These are phyloP conservation scores for Tragelaphus buxtoni DNA, from an alignment of 2,113 vertebrate genomes.

Conservation along the genomic window DNA sequence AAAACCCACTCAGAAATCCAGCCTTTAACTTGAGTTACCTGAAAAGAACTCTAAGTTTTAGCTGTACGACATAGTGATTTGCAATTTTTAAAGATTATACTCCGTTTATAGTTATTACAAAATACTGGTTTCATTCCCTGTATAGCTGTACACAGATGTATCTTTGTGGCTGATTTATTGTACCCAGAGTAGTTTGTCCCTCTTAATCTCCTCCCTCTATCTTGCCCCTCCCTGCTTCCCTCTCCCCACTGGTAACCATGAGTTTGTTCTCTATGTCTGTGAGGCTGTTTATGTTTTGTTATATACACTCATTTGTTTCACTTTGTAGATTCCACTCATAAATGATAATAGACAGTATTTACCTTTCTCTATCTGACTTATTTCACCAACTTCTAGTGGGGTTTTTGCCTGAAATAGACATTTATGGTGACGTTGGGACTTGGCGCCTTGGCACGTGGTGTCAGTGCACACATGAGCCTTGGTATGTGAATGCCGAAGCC, in stretches of 20 bases:
- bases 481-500: background rate
- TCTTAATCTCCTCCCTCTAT: background rate
- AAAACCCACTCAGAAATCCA: background rate
- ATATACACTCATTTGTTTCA: background rate
- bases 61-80: background rate
- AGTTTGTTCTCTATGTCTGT: background rate
- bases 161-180: background rate
- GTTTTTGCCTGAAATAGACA: background rate
- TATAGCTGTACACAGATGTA: too few species aligned
- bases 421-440: background rate
- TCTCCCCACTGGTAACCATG: background rate
- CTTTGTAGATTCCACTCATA: background rate
- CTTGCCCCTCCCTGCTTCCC: background rate
- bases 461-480: background rate
- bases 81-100: background rate
- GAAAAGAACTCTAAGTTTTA: background rate
- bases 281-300: background rate
- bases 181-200: background rate
- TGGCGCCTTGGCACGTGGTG: background rate
- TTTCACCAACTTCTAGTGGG: background rate
- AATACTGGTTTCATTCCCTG: background rate
- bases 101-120: background rate
- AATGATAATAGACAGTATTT: background rate
- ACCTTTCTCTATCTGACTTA: background rate
- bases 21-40: background rate